Evolutionary conservation across 2,797 vertebrate genomes (phyloP), one percentile per base, ranked within the genome.

Genomic region (Eulemur mongoz): DNA sequence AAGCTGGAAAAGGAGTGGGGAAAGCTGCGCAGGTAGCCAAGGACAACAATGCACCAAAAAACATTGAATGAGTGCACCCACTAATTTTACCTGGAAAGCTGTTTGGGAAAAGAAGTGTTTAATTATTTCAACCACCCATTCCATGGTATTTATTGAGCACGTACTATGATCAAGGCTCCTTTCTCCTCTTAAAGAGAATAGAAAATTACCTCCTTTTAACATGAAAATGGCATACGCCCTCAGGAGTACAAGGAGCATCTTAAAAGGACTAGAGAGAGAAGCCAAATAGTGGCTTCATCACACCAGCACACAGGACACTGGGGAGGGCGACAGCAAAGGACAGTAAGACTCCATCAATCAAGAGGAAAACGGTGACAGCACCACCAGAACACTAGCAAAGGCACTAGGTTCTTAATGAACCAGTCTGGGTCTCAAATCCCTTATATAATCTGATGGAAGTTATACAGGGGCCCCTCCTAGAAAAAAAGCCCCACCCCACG

Each of bases 41-140:
- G 30, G 57, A 50, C 69, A 70, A 43, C 54, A 38, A 27, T 84
- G 40, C 92, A 85, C 5, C 73, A 92, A 76, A 54, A 32, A 83
- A 73, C 11, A 90, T 61, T 75, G 92, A 75, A 50, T 50, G 54
- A 57, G 32, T 2, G 14, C 27, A 4, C 35, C 83, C 40, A 54
- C 91, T 92, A 88, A 72, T 93, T 87, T 95, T 63, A 95, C 38
- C 2, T 13, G 94, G 85, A 91, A 86, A 82, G 96, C 97, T 98
- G 97, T 96, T 59, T 48, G 65, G 95, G 82, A 92, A 95, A 97
- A 97, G 96, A 96, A 97, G 50, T 9, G 4, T 89, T 95, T 90
- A 81, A 96, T 97, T 97, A 97, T 93, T 96, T 93, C 90, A 94
- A 92, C n/a, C 57, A 79, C 45, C 54, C 85, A 43, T 43, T 80